Evolutionary conservation across 2,888 invertebrate genomes (phyloP), one percentile per base, ranked within the genome.

Genomic region (Orthosia incerta): DNA sequence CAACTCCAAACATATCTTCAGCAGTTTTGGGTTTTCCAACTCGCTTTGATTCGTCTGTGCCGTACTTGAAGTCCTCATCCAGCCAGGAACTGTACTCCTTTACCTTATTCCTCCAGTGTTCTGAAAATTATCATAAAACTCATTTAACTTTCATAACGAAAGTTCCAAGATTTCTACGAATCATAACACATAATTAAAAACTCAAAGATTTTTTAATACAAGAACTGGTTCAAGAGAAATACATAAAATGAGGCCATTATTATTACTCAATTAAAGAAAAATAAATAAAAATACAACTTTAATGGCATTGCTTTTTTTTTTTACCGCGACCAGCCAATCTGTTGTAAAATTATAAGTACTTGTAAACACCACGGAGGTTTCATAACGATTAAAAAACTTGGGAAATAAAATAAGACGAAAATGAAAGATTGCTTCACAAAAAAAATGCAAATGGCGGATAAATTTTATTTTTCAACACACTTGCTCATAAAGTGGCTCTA

Each of bases 1-100:
- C 97, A 1, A 95, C 85, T 20, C 97, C 97, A 81, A 97, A 97
- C 82, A 97, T 90, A 26, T 94, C 94, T 69, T 96, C 95, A 0
- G 96, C 92, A 51, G 97, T 96, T 87, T 95, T 96, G 1, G 97
- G 96, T 83, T 95, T 96, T 20, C 97, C 97, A 12, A 94, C 95
- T 72, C 97, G 91, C 88, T 96, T 96, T 16, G 94, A 92, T 88
- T 97, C 97, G 81, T 97, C 96, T 3, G 97, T 95, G 39, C 96
- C 93, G 82, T 94, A 97, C 74, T 95, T 90, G 15, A 86, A 85
- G 74, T 97, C 97, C 80, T 97, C 97, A 60, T 96, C 89, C 65
- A 97, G 92, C 95, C 96, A 97, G 15, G 95, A 91, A 48, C 94
- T 90, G 83, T 96, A 94, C 60, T 94, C 94, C 79, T 95, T 92